Evolutionary conservation across 2,113 vertebrate species (phyloP).

Genomic region (Ranitomeya variabilis): DNA sequence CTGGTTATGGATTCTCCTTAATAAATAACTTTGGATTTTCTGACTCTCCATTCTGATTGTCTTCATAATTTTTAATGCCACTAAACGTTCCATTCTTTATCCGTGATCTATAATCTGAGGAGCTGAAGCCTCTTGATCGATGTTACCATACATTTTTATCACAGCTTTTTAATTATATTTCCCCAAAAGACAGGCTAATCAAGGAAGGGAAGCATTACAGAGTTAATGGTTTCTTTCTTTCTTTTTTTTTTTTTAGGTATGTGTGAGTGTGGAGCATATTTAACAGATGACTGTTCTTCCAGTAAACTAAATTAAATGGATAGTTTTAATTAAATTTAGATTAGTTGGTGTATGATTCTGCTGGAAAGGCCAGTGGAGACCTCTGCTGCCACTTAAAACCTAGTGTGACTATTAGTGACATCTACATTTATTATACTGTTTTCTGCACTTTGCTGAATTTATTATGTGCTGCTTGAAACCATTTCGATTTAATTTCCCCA

Average conservation of each 20-base stretch:
- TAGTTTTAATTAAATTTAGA: constrained; percentile 80
- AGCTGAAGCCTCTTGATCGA: not conserved
- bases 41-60: not conserved
- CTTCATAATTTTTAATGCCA: not conserved
- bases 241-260: constrained; percentile 26
- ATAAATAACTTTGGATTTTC: not conserved
- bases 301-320: constrained; percentile 73
- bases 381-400: constrained; percentile 71
- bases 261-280: constrained; percentile 24
- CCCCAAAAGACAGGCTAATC: constrained; percentile 29
- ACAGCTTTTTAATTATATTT: constrained; percentile 36
- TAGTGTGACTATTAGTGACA: constrained; percentile 73
- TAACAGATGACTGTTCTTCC: constrained; percentile 52
- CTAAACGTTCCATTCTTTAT: constrained; percentile 14
- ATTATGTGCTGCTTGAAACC: constrained; percentile 67
- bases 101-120: constrained; percentile 8
- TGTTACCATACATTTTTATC: constrained; percentile 34
- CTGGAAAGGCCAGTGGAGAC: constrained; percentile 74
- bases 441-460: constrained; percentile 69
- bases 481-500: constrained; percentile 52
- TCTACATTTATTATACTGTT: constrained; percentile 72
- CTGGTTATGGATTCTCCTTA: not conserved
- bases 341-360: constrained; percentile 69
- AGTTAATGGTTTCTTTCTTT: constrained; percentile 42
- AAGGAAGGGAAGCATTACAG: constrained; percentile 33